Evolutionary conservation across 2,888 invertebrate species (phyloP).

Genomic region (Phymatocera aterrima): DNA sequence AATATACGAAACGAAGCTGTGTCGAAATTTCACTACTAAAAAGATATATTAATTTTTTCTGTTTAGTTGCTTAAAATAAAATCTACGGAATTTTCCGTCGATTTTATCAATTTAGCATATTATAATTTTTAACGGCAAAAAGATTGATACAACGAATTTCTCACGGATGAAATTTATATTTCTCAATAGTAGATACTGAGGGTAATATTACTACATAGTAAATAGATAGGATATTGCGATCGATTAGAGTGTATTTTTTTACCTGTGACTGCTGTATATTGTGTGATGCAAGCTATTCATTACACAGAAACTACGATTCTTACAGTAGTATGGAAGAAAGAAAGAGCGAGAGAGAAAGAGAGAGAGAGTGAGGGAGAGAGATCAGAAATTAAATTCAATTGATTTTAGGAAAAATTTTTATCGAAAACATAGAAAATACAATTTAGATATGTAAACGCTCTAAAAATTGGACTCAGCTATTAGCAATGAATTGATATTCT

Average conservation of each 20-base stretch:
- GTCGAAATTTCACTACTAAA: slow-evolving; percentile 29
- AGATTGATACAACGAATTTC: not conserved
- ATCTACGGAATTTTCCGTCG: not conserved
- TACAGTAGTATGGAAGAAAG: not conserved
- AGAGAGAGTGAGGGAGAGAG: not conserved
- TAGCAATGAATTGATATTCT: not conserved
- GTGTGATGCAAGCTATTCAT: not conserved
- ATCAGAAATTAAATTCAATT: no score
- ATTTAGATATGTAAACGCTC: not conserved
- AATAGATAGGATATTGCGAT: not conserved
- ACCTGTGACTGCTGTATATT: not conserved
- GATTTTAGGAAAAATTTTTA: not conserved
- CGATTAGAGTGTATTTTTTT: slow-evolving; percentile 36
- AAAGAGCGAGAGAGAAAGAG: not conserved
- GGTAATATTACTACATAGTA: slow-evolving; percentile 4
- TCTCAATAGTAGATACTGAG: slow-evolving; percentile 2
- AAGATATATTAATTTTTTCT: not conserved
- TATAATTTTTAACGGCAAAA: not conserved
- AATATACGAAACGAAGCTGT: not conserved
- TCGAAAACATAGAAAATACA: not conserved
- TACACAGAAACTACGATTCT: not conserved
- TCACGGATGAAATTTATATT: slow-evolving; percentile 7
- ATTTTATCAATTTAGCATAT: no score
- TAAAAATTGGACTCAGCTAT: not conserved
- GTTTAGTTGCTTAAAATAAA: not conserved